These are phyloP conservation scores for Gallinago solitaria DNA, from an alignment of 2,797 vertebrate species.

Conservation along the genomic window DNA sequence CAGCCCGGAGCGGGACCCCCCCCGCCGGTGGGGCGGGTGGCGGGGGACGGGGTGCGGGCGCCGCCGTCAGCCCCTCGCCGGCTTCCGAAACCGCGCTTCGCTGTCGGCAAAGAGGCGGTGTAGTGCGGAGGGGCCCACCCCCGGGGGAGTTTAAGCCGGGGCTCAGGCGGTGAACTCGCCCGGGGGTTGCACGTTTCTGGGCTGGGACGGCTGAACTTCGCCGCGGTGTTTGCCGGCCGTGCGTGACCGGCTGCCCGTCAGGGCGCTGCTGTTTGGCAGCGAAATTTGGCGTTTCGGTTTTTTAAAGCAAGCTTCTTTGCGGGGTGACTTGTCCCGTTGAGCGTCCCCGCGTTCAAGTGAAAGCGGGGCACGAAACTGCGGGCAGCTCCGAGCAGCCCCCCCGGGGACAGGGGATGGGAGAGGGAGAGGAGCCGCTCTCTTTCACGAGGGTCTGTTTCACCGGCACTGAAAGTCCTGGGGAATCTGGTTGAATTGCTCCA, in stretches of 20 bases:
- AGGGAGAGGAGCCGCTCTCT: background rate
- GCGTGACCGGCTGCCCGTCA: accelerated
- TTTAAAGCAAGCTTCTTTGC: accelerated
- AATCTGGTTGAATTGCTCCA: background rate
- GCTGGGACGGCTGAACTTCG: background rate
- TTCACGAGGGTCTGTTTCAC: accelerated
- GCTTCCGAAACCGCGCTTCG: accelerated
- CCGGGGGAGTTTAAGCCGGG: background rate
- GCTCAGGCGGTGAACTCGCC: background rate
- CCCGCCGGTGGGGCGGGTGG: background rate
- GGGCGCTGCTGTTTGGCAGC: accelerated
- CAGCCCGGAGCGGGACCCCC: background rate
- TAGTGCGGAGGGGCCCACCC: background rate
- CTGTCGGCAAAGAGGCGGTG: background rate
- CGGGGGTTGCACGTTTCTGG: background rate
- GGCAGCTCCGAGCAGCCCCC: accelerated
- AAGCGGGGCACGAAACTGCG: accelerated
- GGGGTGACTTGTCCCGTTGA: background rate
- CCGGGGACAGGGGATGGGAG: background rate
- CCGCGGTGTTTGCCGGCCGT: background rate
- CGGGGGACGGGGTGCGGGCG: background rate
- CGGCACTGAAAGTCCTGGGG: accelerated
- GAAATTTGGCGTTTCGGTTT: accelerated
- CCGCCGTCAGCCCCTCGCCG: background rate
- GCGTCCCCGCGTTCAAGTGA: too few species aligned